These are phyloP conservation scores for Rhamphomyia laevipes DNA, from an alignment of 2,888 invertebrate genomes.

Conservation along the genomic window DNA sequence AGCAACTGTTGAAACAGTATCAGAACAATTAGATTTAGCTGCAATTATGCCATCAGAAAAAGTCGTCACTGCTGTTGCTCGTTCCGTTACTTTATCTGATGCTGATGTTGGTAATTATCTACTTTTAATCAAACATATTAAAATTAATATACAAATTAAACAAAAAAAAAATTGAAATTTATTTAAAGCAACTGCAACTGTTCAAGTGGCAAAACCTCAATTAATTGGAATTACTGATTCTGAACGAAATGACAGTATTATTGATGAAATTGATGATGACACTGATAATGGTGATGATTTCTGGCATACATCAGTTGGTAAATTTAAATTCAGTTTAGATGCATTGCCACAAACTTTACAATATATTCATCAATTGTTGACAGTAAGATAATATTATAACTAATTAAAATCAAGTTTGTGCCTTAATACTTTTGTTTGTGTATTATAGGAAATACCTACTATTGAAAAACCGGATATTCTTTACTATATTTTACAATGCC, in stretches of 20 bases:
- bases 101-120: constrained; percentile 53
- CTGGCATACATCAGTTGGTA: constrained; percentile 88
- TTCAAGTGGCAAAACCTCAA: constrained; percentile 60
- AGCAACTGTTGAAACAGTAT: constrained; percentile 88
- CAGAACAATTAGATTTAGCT: constrained; percentile 80
- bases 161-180: constrained; percentile 8
- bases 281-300: constrained; percentile 62
- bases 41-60: constrained; percentile 69
- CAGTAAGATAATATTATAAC: constrained; percentile 29
- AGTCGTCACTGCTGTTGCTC: constrained; percentile 67
- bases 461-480: constrained; percentile 83
- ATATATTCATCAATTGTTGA: constrained; percentile 81
- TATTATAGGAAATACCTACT: constrained; percentile 57
- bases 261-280: constrained; percentile 57
- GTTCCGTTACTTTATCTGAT: constrained; percentile 78
- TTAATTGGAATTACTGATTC: constrained; percentile 46
- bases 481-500: constrained; percentile 82
- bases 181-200: constrained; percentile 48
- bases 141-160: constrained; percentile 1
- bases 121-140: constrained; percentile 9
- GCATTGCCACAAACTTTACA: constrained; percentile 86
- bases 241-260: constrained; percentile 50
- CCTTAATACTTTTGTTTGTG: neutral
- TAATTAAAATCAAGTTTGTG: neutral
- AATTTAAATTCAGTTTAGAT: constrained; percentile 81